Conservation (phyloP, 2,113 vertebrate genomes). For the Calidris pugnax region DNA sequence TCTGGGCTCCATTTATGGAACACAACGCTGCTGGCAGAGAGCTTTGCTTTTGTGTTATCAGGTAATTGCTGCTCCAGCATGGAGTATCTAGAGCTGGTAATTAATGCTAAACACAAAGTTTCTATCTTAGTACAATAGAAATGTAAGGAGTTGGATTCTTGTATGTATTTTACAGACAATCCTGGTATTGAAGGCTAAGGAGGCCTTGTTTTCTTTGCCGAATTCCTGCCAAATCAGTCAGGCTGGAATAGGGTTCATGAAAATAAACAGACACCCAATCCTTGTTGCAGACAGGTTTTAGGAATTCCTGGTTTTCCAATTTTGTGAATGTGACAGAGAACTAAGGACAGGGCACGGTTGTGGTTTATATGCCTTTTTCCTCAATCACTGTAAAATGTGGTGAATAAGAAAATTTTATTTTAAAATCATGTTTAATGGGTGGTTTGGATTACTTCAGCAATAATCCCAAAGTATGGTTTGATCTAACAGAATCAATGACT, state of each 20-base stretch:
- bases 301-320: background rate
- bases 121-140: background rate
- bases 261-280: background rate
- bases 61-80: background rate
- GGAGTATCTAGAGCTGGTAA: background rate
- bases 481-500: background rate
- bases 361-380: background rate
- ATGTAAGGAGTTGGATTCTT: background rate
- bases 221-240: background rate
- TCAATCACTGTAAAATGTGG: background rate
- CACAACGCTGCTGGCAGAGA: background rate
- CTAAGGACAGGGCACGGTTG: background rate
- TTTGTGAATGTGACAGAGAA: background rate
- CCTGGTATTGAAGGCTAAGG: background rate
- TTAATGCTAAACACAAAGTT: background rate
- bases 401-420: background rate
- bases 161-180: background rate
- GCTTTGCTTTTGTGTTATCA: background rate
- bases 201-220: background rate
- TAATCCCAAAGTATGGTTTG: background rate
- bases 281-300: background rate
- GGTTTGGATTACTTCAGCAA: background rate
- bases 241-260: background rate
- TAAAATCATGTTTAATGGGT: background rate
- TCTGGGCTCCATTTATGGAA: background rate